Base-by-base conservation (phyloP, 2,888 invertebrate species). In the Hirudinaria manillensis region DNA sequence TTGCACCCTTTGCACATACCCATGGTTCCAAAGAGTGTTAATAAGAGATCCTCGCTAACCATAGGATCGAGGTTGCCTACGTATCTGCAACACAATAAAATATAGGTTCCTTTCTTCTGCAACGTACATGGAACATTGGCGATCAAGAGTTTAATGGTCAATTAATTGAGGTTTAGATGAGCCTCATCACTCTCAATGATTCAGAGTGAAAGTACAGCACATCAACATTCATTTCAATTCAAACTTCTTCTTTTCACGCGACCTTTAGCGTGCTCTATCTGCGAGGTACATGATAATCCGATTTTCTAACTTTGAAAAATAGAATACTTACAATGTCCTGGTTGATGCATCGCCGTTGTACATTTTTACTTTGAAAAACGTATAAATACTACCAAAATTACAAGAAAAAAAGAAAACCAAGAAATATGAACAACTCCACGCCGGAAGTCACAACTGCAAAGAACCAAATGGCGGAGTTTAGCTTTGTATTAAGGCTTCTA, bases 1-100 rank as follows among this genome's bases (percentile, higher is more conserved):
- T 99, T 99, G 88, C 97, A 97, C 84, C 94, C 94, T 88, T 95
- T 95, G 81, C 99, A 94, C 83, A 92, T 91, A 82, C 98, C 98
- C 87, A 98, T 95, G 89, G 96, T 94, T 84, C 93, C 92, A 88
- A 99, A 99, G 82, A 99, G 89, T 81, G 95, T 91, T 87, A 94
- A 90, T 85, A 97, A 89, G 84, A 97, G 90, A 86, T 94, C 94
- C 89, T 97, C 97, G 83, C 94, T 92, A 84, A 96, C 95, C 84
- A 91, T 89, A 83, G 90, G 89, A 89, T 95, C 95, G 86, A 97
- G 90, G 89, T 97, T 97, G 87, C 97, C 97, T 88, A 97, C 97
- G 89, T 97, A 97, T 87, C 87, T 87, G 78, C n/a, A 80, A 80
- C 61, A 61, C 24, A 45, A 45, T 10, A 45, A 45, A 45, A 45